Conservation (phyloP, 2,888 invertebrate species). For the Eristalis arbustorum region DNA sequence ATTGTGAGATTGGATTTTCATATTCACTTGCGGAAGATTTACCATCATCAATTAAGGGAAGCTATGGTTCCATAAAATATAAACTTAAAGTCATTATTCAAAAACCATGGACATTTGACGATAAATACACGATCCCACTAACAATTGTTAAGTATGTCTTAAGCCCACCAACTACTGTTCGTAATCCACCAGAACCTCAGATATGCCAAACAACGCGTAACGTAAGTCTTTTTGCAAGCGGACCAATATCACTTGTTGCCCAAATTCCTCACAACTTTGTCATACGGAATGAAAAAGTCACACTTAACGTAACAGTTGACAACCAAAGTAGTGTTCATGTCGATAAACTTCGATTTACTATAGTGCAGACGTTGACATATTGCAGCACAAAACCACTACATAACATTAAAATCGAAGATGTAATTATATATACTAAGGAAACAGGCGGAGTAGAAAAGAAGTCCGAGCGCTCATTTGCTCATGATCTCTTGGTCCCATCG, state of each 20-base stretch:
- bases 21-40: slow-evolving; percentile 76
- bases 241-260: slow-evolving; percentile 78
- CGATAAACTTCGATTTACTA: slow-evolving; percentile 78
- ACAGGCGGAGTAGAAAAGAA: slow-evolving; percentile 79
- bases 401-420: slow-evolving; percentile 76
- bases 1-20: slow-evolving; percentile 76
- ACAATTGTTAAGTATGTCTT: slow-evolving; percentile 77
- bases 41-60: slow-evolving; percentile 78
- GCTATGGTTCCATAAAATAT: slow-evolving; percentile 79
- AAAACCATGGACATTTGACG: slow-evolving; percentile 79
- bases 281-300: slow-evolving; percentile 76
- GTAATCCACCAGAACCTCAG: slow-evolving; percentile 76
- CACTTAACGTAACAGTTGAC: slow-evolving; percentile 77
- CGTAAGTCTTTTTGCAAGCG: slow-evolving; percentile 77
- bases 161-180: slow-evolving; percentile 72
- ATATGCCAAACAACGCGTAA: slow-evolving; percentile 75
- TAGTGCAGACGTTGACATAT: slow-evolving; percentile 77
- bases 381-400: slow-evolving; percentile 77
- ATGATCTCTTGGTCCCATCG: slow-evolving; percentile 77
- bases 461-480: slow-evolving; percentile 79
- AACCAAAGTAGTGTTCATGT: slow-evolving; percentile 79
- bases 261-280: slow-evolving; percentile 76
- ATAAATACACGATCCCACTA: slow-evolving; percentile 77
- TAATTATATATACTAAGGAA: slow-evolving; percentile 78
- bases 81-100: slow-evolving; percentile 79